Conservation (phyloP, 1,140 invertebrate genomes). For the Carposina sasakii region DNA sequence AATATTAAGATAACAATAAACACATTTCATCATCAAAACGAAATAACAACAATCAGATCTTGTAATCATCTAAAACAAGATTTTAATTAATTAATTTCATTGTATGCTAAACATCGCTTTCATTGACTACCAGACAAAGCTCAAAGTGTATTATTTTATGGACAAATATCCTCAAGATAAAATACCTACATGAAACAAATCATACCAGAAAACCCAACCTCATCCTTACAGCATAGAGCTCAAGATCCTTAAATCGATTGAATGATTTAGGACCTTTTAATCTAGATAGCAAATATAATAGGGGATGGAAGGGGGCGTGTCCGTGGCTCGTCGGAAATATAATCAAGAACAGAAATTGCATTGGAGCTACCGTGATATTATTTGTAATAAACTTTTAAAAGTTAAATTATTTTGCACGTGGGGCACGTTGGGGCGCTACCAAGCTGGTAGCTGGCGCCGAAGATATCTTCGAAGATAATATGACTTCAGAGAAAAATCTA, state of each 20-base stretch:
- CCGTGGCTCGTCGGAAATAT: constrained; percentile 66
- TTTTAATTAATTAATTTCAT: constrained; percentile 70
- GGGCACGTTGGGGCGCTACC: no score
- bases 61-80: constrained; percentile 40
- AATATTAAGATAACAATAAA: not conserved
- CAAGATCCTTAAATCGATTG: no score
- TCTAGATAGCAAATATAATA: constrained; percentile 51
- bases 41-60: constrained; percentile 24
- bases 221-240: no score
- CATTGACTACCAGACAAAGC: constrained; percentile 66
- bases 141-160: constrained; percentile 72
- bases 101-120: constrained; percentile 63
- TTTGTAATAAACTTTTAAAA: no score
- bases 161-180: constrained; percentile 56
- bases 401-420: no score
- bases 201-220: no score
- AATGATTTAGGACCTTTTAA: constrained; percentile 44
- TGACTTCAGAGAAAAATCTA: no score
- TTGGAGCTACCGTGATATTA: constrained; percentile 22
- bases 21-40: not conserved
- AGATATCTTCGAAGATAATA: no score
- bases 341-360: constrained; percentile 53
- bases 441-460: no score
- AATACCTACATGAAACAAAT: constrained; percentile 48
- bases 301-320: constrained; percentile 67